Percentiles rank a stretch among this genome's conserved stretches.
Evolutionary conservation across 2,113 vertebrate genomes (phyloP).

Genomic region (Sprattus sprattus): DNA sequence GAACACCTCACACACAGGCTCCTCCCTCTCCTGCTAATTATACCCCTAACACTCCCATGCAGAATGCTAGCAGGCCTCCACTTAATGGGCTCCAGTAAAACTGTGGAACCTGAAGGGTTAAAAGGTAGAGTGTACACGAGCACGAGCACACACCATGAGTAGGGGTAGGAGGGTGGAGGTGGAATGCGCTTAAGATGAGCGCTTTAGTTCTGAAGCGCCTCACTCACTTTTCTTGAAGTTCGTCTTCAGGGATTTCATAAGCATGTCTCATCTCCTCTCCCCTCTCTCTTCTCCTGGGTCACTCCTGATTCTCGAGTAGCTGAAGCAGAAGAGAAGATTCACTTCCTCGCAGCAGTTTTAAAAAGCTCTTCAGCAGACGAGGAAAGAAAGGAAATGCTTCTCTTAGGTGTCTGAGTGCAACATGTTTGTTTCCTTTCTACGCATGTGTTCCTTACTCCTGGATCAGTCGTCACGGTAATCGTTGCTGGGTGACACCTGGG

Average conservation of each 20-base stretch:
- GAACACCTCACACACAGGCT: not conserved
- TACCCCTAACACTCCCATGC: not conserved
- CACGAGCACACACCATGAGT: not conserved
- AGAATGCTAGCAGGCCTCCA: not conserved
- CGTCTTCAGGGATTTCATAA: not conserved
- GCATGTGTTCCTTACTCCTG: conserved; percentile 14
- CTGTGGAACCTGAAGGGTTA: not conserved
- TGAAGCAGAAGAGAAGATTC: not conserved
- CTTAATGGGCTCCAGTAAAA: not conserved
- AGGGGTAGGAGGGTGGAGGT: not conserved
- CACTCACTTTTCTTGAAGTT: not conserved
- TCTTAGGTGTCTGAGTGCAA: not conserved
- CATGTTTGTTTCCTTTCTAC: conserved; percentile 7
- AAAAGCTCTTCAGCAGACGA: not conserved
- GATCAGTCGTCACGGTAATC: conserved; percentile 30
- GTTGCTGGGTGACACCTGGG: conserved; percentile 54
- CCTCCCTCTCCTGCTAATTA: conserved; percentile 10
- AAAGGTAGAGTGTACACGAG: not conserved
- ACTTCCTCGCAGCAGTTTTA: not conserved
- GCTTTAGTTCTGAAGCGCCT: not conserved
- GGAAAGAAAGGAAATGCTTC: conserved; percentile 5
- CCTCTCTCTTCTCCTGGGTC: not conserved
- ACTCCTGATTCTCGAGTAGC: not conserved
- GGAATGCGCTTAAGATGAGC: not conserved
- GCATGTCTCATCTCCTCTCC: not conserved